Base-by-base conservation (phyloP, 1,140 invertebrate genomes). In the Aphelinus atriplicis region DNA sequence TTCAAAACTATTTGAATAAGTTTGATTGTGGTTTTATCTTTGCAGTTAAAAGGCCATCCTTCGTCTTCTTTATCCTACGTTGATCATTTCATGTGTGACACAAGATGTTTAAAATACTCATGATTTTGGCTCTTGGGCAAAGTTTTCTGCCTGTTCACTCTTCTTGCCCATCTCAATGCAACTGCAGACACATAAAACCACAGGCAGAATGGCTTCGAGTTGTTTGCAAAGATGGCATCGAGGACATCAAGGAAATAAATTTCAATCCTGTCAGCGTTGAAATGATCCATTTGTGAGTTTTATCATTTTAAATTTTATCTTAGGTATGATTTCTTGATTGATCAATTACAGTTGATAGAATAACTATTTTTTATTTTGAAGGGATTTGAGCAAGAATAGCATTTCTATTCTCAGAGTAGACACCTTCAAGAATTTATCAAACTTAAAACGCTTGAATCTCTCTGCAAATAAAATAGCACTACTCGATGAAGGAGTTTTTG, bases 361-460 rank as follows among this genome's bases (percentile, higher is more conserved):
- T 64, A 69, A 42, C 42, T 48, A 60, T 62, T 46, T 68, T 69
- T 73, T 62, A 70, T 73, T 79, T 89, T 89, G 42, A 84, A 94
- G 93, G 79, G 92, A 94, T 84, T 85, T 96, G 51, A 94, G 93
- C 78, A 91, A 91, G 83, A 97, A 97, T 86, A 90, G 91, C 71
- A 94, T 97, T 83, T 89, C 88, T 7, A 82, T 89, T n/a, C 91
- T 97, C 74, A 91, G 93, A 83, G 89, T 91, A 9, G 91, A 93
- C 82, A 91, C 92, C 65, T 97, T 94, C 78, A 88, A 88, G 76
- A 92, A 93, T 82, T 89, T 93, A 77, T 93, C 91, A 47, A 90
- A 91, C 75, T 85, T 95, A 3, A 90, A 91, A 83, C 89, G 91
- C 68, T 84, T 95, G 65, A 92, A 94, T 84, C 85, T 94, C 57